phyloP scores from a whole-genome alignment of 2,113 vertebrate genomes.

The Amia ocellicauda region DNA sequence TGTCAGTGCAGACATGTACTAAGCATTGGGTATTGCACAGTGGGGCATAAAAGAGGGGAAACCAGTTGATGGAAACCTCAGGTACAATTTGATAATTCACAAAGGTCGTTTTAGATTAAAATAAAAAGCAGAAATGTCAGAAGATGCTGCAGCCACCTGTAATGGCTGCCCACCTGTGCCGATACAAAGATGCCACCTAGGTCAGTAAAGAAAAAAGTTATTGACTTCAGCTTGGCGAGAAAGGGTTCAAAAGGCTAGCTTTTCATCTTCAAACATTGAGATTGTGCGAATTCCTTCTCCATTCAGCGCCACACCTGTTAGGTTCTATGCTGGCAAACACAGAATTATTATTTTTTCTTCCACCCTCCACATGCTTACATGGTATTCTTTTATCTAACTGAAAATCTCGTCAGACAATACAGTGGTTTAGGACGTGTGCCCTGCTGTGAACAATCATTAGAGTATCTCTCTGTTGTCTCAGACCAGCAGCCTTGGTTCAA shows the following conservation, averaged over 20 bases:
- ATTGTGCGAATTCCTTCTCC: conserved; percentile 32
- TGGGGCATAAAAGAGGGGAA: no score
- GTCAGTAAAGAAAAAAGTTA: not conserved
- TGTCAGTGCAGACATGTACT: no score
- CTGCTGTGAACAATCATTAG: conserved; percentile 23
- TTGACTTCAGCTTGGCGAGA: conserved; percentile 2
- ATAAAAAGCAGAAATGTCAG: no score
- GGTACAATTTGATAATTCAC: no score
- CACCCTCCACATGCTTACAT: conserved; percentile 8
- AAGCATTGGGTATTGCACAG: no score
- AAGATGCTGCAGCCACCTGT: no score
- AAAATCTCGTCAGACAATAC: conserved; percentile 63
- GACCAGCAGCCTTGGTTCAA: conserved; percentile 25
- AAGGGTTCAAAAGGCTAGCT: conserved; percentile 42
- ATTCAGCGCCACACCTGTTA: conserved; percentile 15
- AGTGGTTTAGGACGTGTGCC: conserved; percentile 34
- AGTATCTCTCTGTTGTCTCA: conserved; percentile 39
- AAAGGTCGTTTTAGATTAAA: no score
- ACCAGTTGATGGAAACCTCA: no score
- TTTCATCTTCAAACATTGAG: not conserved
- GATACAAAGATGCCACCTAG: conserved; percentile 5
- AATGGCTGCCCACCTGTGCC: conserved; percentile 29
- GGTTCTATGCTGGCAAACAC: conserved; percentile 1
- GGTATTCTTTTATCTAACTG: conserved; percentile 58
- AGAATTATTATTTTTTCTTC: no score